Evolutionary conservation across 2,113 vertebrate genomes (phyloP).

Genomic region (Gymnarchus niloticus): DNA sequence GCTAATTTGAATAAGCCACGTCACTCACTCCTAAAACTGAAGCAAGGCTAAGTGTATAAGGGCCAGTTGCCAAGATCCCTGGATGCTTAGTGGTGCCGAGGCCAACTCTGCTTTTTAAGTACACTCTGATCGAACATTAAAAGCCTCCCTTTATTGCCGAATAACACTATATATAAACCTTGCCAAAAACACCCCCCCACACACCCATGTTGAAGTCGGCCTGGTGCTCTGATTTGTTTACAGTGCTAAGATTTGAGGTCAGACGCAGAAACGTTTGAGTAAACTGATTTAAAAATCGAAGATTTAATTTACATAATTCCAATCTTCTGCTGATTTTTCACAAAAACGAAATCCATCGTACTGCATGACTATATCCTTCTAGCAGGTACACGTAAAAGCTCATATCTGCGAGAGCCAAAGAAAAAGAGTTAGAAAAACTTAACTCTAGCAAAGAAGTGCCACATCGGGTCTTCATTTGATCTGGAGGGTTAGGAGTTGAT

Average conservation of each 20-base stretch:
- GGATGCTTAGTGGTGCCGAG: constrained; percentile 11
- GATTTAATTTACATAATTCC: background rate
- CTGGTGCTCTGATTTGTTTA: background rate
- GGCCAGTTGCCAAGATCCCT: constrained; percentile 16
- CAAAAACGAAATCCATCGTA: background rate
- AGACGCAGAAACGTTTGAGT: background rate
- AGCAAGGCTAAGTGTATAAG: background rate
- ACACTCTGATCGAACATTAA: constrained; percentile 7
- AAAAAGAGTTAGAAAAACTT: background rate
- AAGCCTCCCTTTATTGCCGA: background rate
- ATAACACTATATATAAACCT: constrained; percentile 4
- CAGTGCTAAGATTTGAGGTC: background rate
- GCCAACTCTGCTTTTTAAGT: background rate
- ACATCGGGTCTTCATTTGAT: too few species aligned
- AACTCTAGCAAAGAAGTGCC: background rate
- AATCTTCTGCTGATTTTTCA: background rate
- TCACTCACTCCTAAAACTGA: background rate
- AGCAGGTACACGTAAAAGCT: background rate
- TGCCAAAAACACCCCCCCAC: background rate
- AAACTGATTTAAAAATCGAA: background rate
- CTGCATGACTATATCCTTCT: background rate
- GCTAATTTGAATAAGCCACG: constrained; percentile 11
- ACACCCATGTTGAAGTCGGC: background rate
- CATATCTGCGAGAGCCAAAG: background rate
- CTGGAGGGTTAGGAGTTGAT: background rate